Evolutionary conservation across 2,113 vertebrate species (phyloP).

Genomic region (Alaudala cheleensis): DNA sequence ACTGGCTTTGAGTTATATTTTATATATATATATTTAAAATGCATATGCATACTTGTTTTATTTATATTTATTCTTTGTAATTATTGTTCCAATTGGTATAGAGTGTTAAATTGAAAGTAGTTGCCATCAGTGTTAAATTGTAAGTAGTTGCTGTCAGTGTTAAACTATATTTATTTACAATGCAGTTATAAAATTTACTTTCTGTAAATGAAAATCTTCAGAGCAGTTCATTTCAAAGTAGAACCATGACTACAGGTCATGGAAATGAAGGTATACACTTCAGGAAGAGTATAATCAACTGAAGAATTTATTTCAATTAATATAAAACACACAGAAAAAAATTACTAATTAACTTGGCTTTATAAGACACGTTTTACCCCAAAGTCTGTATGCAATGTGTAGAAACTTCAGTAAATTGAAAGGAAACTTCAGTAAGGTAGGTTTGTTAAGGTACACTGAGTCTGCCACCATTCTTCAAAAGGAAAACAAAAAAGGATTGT

Average conservation of each 20-base stretch:
- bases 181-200: neutral
- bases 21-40: neutral
- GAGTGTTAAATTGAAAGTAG: neutral
- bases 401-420: too few relatives aligned
- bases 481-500: neutral
- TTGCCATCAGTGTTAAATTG: neutral
- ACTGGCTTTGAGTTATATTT: neutral
- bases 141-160: neutral
- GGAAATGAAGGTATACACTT: neutral
- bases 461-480: neutral
- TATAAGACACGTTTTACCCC: neutral
- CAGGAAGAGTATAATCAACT: neutral
- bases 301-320: conserved; percentile 9
- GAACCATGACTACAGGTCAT: neutral
- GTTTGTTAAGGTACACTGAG: neutral
- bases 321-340: neutral
- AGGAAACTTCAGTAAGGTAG: neutral
- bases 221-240: neutral
- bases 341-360: neutral
- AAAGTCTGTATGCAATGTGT: neutral
- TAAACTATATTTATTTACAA: conserved; percentile 3
- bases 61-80: neutral
- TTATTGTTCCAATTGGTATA: neutral
- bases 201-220: neutral
- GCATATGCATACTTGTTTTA: neutral